Conservation (phyloP, 2,888 invertebrate species). For the Eucera pruinosa region DNA sequence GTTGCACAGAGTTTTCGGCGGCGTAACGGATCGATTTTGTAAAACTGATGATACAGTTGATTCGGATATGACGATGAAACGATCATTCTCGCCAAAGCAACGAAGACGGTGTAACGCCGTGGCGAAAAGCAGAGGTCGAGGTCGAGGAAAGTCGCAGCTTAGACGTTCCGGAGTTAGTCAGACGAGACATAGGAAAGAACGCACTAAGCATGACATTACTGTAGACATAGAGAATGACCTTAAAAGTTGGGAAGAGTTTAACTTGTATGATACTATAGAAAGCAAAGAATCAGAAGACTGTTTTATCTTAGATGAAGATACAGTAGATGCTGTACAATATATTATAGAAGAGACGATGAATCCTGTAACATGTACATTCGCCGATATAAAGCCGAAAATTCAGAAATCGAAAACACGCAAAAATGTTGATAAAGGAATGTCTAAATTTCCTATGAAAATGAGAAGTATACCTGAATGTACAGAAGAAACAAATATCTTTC, state of each 20-base stretch:
- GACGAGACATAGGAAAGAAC: constrained; percentile 74
- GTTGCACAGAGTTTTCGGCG: constrained; percentile 59
- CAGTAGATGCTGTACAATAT: constrained; percentile 28
- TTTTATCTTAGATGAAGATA: constrained; percentile 36
- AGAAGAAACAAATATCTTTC: constrained; percentile 17
- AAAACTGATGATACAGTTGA: constrained; percentile 37
- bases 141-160: constrained; percentile 75
- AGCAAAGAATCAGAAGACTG: constrained; percentile 21
- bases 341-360: constrained; percentile 8
- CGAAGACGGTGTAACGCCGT: constrained; percentile 63
- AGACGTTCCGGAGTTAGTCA: constrained; percentile 78
- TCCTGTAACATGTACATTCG: constrained; percentile 52
- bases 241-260: constrained; percentile 67
- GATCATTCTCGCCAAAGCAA: constrained; percentile 57
- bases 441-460: constrained; percentile 57
- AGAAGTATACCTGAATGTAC: constrained; percentile 63
- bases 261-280: constrained; percentile 19
- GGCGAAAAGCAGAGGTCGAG: constrained; percentile 72
- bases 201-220: constrained; percentile 69
- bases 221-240: constrained; percentile 71
- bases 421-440: constrained; percentile 12
- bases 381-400: constrained; percentile 60
- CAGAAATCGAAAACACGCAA: constrained; percentile 48
- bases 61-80: constrained; percentile 49
- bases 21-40: constrained; percentile 55